Percentiles rank a stretch among this genome's conserved stretches.
These are phyloP conservation scores for Candidula unifasciata DNA, from an alignment of 2,888 invertebrate genomes.

Conservation along the genomic window DNA sequence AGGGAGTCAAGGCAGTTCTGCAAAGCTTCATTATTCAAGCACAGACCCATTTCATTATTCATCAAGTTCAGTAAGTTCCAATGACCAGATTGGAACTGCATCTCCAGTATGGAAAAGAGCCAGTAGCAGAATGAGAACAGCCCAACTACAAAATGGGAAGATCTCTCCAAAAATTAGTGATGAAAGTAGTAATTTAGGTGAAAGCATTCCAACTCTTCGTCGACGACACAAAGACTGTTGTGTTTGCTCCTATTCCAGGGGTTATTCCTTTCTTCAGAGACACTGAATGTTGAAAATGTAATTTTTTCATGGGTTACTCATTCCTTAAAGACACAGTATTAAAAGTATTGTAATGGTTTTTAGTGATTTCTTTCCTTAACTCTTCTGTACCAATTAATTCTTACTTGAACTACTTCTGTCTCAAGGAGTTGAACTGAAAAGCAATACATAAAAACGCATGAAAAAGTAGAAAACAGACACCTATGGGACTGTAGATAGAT, in stretches of 20 bases:
- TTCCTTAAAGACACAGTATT: too few species aligned
- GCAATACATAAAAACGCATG: too few species aligned
- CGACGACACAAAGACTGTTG: slow-evolving; percentile 61
- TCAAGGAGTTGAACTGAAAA: too few species aligned
- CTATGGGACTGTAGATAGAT: too few species aligned
- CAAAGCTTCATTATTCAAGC: slow-evolving; percentile 94
- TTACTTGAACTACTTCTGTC: too few species aligned
- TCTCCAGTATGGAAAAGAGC: slow-evolving; percentile 51
- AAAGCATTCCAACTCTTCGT: slow-evolving; percentile 51
- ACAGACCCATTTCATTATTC: slow-evolving; percentile 95
- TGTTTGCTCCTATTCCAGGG: slow-evolving; percentile 57
- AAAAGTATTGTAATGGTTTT: slow-evolving; percentile 18
- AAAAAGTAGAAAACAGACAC: too few species aligned
- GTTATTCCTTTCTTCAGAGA: slow-evolving; percentile 57
- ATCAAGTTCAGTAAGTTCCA: slow-evolving; percentile 79
- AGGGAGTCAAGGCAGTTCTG: slow-evolving; percentile 70
- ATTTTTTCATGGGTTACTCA: too few species aligned
- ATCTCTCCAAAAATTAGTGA: slow-evolving; percentile 48
- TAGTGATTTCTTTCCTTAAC: too few species aligned
- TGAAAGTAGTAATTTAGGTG: slow-evolving; percentile 53
- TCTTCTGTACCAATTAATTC: too few species aligned
- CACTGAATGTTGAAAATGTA: slow-evolving; percentile 60
- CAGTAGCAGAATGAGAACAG: slow-evolving; percentile 38
- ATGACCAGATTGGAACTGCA: slow-evolving; percentile 87
- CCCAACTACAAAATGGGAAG: slow-evolving; percentile 46